Percentiles rank a stretch among this genome's conserved stretches.
phyloP scores from a whole-genome alignment of 2,888 invertebrate species.

The Blastobasis adustella region DNA sequence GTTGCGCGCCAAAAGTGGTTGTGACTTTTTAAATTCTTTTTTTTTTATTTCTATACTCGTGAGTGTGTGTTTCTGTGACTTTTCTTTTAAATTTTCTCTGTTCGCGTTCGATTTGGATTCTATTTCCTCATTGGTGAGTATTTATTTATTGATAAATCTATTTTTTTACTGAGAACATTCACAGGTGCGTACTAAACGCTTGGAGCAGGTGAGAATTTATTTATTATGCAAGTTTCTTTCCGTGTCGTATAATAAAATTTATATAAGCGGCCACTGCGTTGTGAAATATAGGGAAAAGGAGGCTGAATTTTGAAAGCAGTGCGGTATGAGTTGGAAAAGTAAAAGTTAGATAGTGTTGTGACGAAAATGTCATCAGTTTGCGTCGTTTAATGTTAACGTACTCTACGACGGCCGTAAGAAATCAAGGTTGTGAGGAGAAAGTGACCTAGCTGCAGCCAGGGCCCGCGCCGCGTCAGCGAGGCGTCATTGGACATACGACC shows the following conservation, averaged over 20 bases:
- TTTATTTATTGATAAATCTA: background rate
- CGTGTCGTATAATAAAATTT: constrained; percentile 24
- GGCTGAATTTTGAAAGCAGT: constrained; percentile 22
- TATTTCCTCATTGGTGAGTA: constrained; percentile 28
- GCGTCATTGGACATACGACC: too few relatives aligned
- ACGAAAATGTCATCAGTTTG: constrained; percentile 53
- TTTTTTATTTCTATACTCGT: constrained; percentile 19
- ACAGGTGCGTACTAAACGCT: background rate
- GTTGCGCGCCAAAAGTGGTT: constrained; percentile 43
- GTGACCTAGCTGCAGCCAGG: constrained; percentile 49
- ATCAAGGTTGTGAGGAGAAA: constrained; percentile 70
- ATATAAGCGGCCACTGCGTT: constrained; percentile 25
- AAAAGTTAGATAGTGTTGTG: constrained; percentile 54
- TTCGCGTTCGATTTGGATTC: constrained; percentile 24
- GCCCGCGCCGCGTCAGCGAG: too few relatives aligned
- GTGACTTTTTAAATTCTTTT: constrained; percentile 33
- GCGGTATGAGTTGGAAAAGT: constrained; percentile 40
- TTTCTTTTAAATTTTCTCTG: constrained; percentile 15
- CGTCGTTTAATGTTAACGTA: constrained; percentile 41
- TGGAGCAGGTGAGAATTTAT: constrained; percentile 11
- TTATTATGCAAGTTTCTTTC: constrained; percentile 30
- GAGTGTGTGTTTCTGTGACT: constrained; percentile 46
- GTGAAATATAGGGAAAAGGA: constrained; percentile 30
- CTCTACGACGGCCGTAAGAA: constrained; percentile 44
- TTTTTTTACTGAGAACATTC: background rate